These are phyloP conservation scores for Geotrupes spiniger DNA, from an alignment of 2,888 invertebrate genomes.

Conservation along the genomic window DNA sequence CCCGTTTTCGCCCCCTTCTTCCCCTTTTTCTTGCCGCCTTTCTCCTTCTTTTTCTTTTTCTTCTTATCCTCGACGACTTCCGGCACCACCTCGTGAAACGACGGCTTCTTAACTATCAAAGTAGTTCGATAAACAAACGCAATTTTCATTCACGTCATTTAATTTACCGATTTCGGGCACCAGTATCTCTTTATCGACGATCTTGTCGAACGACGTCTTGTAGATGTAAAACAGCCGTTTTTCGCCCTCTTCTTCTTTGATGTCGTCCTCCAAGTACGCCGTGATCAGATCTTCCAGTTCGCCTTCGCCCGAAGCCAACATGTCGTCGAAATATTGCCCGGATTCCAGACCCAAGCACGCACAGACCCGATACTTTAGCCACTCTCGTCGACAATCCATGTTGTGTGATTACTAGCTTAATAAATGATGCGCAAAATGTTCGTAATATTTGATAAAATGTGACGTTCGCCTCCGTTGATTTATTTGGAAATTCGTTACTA, in stretches of 20 bases:
- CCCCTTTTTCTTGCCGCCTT: slow-evolving; percentile 26
- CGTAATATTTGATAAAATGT: too few species aligned
- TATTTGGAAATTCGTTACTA: too few species aligned
- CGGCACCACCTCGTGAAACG: slow-evolving; percentile 21
- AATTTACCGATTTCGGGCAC: slow-evolving; percentile 68
- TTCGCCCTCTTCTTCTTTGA: slow-evolving; percentile 52
- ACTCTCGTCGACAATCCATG: slow-evolving; percentile 60
- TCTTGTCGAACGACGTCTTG: slow-evolving; percentile 68
- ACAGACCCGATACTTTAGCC: slow-evolving; percentile 67
- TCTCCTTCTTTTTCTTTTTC: slow-evolving; percentile 25
- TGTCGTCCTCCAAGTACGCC: slow-evolving; percentile 56
- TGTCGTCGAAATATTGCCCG: slow-evolving; percentile 58
- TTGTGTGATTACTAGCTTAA: slow-evolving; percentile 7
- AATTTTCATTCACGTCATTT: neutral
- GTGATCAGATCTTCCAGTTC: slow-evolving; percentile 56
- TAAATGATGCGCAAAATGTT: too few species aligned
- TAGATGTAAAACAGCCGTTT: slow-evolving; percentile 64
- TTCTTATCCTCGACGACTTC: slow-evolving; percentile 19
- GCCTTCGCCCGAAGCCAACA: slow-evolving; percentile 54
- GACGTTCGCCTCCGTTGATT: too few species aligned
- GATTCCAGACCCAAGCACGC: slow-evolving; percentile 56
- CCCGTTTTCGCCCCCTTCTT: slow-evolving; percentile 12
- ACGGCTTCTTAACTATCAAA: slow-evolving; percentile 34
- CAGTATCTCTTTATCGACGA: slow-evolving; percentile 72
- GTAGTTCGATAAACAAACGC: neutral